Evolutionary conservation across 1,140 invertebrate species (phyloP).

Genomic region (Dreissena rostriformis): DNA sequence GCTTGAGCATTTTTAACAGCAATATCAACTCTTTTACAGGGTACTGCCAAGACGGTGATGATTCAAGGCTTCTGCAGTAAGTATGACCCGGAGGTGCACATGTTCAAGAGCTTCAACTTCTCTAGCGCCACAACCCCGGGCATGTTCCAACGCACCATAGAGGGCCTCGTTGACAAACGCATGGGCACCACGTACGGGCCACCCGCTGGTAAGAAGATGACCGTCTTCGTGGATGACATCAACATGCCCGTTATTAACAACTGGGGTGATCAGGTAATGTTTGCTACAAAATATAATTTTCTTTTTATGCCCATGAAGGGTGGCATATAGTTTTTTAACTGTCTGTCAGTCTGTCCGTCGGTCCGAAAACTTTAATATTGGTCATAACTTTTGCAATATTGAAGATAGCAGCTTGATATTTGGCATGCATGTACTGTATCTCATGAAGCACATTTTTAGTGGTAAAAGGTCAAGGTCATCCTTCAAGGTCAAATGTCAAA

Average conservation of each 20-base stretch:
- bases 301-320: too few species aligned
- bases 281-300: too few species aligned
- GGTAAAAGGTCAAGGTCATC: too few species aligned
- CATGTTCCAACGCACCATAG: constrained; percentile 98
- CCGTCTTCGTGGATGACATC: constrained; percentile 97
- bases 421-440: too few species aligned
- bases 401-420: too few species aligned
- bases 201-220: constrained; percentile 95
- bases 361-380: too few species aligned
- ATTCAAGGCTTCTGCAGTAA: constrained; percentile 97
- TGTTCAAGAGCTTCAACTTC: constrained; percentile 96
- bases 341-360: too few species aligned
- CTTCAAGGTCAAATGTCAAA: too few species aligned
- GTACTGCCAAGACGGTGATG: constrained; percentile 98
- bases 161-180: constrained; percentile 97
- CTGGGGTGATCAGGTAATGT: constrained; percentile 92
- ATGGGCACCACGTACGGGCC: constrained; percentile 98
- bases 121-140: constrained; percentile 97
- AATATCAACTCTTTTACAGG: constrained; percentile 77
- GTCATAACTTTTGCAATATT: too few species aligned
- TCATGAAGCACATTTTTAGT: too few species aligned
- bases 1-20: background rate
- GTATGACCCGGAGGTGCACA: constrained; percentile 92
- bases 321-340: too few species aligned
- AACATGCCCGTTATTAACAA: constrained; percentile 98